Conservation (phyloP, 2,113 vertebrate species). For the Emydura subglobosa region DNA sequence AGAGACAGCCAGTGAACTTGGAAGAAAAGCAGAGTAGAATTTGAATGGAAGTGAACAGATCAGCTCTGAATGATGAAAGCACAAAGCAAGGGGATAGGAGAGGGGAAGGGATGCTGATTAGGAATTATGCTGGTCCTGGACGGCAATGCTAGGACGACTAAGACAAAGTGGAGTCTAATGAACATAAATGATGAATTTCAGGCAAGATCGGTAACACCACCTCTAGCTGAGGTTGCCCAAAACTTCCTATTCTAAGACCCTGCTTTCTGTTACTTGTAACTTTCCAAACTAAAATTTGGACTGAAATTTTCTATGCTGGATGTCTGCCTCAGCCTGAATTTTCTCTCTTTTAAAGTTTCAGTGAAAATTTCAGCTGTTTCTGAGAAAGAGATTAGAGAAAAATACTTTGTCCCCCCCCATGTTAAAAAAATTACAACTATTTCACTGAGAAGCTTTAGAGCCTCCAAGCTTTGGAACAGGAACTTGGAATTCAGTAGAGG, state of each 20-base stretch:
- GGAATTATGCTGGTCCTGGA: too few relatives aligned
- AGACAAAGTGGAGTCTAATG: neutral
- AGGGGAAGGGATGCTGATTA: too few relatives aligned
- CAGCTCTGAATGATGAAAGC: too few relatives aligned
- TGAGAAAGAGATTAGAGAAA: neutral
- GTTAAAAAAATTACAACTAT: neutral
- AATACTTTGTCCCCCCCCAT: neutral
- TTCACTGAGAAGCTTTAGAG: constrained; percentile 13
- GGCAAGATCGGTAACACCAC: neutral
- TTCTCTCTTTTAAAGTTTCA: constrained; percentile 7
- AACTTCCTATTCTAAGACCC: neutral
- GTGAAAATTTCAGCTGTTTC: neutral
- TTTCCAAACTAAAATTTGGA: neutral
- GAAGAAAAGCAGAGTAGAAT: too few relatives aligned
- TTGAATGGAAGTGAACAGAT: too few relatives aligned
- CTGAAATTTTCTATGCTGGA: neutral
- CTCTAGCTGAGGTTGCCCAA: neutral
- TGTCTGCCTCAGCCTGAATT: neutral
- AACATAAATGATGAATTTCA: constrained; percentile 5
- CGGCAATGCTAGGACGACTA: too few relatives aligned
- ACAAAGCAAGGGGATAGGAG: too few relatives aligned
- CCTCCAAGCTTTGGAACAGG: neutral
- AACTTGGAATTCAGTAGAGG: neutral
- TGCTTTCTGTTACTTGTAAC: neutral
- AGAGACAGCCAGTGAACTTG: too few relatives aligned